Base-by-base conservation (phyloP, 2,888 invertebrate species). In the Drosophila algonquin region DNA sequence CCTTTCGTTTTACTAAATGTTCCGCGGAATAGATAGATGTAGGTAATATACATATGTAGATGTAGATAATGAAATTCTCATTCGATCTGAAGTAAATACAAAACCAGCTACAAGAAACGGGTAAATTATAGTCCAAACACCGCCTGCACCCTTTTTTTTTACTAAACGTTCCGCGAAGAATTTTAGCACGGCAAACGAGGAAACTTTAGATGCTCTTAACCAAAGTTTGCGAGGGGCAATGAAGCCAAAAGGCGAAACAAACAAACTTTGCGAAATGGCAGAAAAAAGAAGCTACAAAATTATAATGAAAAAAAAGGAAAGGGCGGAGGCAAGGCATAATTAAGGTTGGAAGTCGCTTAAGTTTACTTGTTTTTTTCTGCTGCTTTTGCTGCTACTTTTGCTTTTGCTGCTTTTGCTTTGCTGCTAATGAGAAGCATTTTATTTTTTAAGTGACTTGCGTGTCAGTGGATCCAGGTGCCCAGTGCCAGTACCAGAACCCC, bases 301-400 rank as follows among this genome's bases (percentile, higher is more conserved):
- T 65, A 55, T 65, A 54, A 51, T 57, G 27, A 58, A 45, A 57
- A 58, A 52, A 44, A 3, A 3, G 0, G 21, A 21, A 16, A 16
- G 3, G 14, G 8, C 16, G 40, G 27, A 44, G 45, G 50, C 18
- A 44, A 27, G 63, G 74, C 76, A 72, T 87, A 85, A 85, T 87
- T 85, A 87, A 79, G 88, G 87, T 77, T 85, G 79, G 87, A 76
- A 86, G 77, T 77, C 67, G 59, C 79, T 76, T 85, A 83, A 86
- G 79, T 87, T 82, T 64, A 72, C 56, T 60, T 70, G 60, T 75
- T 27, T 35, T 56, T 7, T 8, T 1, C 30, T 30, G 30, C 30
- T 30, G 27, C 27, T 7, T 50, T 30, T 68, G 56, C 30, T 30
- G 30, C 30, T 30, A 3, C 27, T 7, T 50, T 30, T 68, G 56